Base-by-base conservation (phyloP, 2,888 invertebrate genomes). In the Candidula unifasciata region DNA sequence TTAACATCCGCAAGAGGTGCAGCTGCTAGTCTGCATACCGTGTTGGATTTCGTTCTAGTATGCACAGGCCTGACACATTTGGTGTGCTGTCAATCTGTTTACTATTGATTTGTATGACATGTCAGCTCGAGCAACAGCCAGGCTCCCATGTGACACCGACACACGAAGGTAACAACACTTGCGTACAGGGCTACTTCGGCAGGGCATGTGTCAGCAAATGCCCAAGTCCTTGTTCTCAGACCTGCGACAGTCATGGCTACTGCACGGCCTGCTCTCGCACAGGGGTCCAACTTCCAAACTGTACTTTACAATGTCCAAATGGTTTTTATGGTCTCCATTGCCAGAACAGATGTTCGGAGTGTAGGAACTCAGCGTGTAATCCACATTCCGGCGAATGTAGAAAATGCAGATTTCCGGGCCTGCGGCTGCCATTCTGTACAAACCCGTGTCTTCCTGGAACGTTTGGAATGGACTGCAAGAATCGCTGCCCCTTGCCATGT, bases 241-340 rank as follows among this genome's bases (percentile, higher is more conserved):
- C 60, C 3, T 83, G 83, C 27, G 71, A 73, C 52, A 27, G 8
- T 1, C 27, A 79, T 8, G 83, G 83, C 21, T 16, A 52, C 3
- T 83, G 83, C 24, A n/a, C 30, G 1, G 33, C 21, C 35, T 83
- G 83, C n/a, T 79, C 79, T 6, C 35, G 37, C 30, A 3, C 30
- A 2, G 83, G 83, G n/a, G 27, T 79, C n/a, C 69, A 79, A 69
- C 79, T 73, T 3, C 83, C 83, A 16, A 44, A 83, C 24, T 83
- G 83, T 33, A 27, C 6, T 3, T 16, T 24, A 21, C 2, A 30
- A 6, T 83, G 83, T 33, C 0, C 2, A 10, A 44, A 0, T 8
- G 83, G 79, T 0, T 44, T 73, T 27, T 83, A 78, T 66, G 83
- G 79, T 18, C 18, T 33, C 18, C 30, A 79, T 33, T 83, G 83